Evolutionary conservation across 2,888 invertebrate genomes (phyloP).

Genomic region (Gnatocerus cornutus): DNA sequence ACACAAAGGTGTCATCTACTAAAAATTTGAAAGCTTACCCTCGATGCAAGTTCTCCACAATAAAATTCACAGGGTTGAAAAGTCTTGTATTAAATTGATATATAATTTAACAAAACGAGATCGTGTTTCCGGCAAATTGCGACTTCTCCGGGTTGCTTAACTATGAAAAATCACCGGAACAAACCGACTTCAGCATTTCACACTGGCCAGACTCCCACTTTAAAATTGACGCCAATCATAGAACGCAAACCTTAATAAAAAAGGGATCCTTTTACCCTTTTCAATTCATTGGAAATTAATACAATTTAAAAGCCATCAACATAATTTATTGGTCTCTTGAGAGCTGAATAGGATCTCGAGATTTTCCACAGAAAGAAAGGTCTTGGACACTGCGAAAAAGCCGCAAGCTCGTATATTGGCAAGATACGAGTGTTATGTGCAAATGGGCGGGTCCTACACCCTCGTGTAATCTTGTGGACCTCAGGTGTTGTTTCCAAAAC

Average conservation of each 20-base stretch:
- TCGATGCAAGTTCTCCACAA: constrained; percentile 25
- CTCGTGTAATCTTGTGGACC: constrained; percentile 15
- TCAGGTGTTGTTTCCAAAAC: constrained; percentile 15
- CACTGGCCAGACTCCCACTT: constrained; percentile 13
- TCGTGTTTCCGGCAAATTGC: constrained; percentile 36
- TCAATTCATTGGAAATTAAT: constrained; percentile 25
- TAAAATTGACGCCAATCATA: constrained; percentile 28
- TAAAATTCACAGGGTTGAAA: constrained; percentile 32
- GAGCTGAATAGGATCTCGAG: constrained; percentile 24
- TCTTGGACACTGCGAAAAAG: constrained; percentile 18
- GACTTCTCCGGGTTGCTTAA: constrained; percentile 33
- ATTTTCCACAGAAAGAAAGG: constrained; percentile 9
- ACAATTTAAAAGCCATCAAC: constrained; percentile 31
- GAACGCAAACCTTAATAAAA: constrained; percentile 9
- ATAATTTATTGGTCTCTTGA: constrained; percentile 19
- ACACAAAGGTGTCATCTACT: constrained; percentile 29
- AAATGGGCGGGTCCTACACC: constrained; percentile 16
- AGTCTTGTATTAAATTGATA: constrained; percentile 37
- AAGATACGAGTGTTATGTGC: constrained; percentile 4
- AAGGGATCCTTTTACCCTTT: constrained; percentile 13
- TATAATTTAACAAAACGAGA: constrained; percentile 41
- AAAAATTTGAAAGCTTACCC: constrained; percentile 34
- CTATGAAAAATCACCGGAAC: constrained; percentile 34
- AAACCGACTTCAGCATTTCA: background rate
- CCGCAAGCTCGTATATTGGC: constrained; percentile 21